Percentiles rank a stretch among this genome's conserved stretches.
Evolutionary conservation across 2,113 vertebrate genomes (phyloP).

Genomic region (Chiloscyllium plagiosum): DNA sequence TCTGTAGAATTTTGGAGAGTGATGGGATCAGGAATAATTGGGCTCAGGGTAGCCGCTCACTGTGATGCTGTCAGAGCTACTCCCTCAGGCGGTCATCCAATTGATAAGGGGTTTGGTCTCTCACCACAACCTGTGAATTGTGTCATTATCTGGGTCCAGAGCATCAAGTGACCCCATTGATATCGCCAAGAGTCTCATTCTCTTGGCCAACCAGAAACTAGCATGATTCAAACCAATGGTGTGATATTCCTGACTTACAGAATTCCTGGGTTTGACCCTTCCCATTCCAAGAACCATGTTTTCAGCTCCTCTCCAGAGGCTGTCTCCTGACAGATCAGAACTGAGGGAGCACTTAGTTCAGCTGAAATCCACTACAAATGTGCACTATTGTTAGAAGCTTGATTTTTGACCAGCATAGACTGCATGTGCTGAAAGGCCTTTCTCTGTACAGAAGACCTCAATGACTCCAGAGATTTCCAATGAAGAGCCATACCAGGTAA

Average conservation of each 20-base stretch:
- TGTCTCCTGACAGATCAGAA: no score
- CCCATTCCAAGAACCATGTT: background rate
- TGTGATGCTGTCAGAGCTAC: background rate
- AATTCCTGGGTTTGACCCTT: background rate
- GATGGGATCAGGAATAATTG: background rate
- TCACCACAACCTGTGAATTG: background rate
- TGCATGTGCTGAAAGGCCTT: no score
- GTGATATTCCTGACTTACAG: background rate
- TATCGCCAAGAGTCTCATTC: background rate
- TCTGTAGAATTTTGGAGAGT: background rate
- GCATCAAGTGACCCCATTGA: background rate
- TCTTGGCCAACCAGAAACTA: background rate
- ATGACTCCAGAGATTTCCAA: no score
- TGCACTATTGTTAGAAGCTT: no score
- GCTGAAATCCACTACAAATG: no score
- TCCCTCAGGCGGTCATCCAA: background rate
- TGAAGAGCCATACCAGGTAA: no score
- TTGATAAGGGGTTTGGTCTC: background rate
- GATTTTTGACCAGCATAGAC: no score
- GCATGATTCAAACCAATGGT: background rate
- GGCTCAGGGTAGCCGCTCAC: background rate
- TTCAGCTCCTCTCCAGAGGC: background rate
- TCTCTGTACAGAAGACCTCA: no score
- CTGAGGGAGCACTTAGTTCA: no score
- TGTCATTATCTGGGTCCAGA: background rate